phyloP scores from a whole-genome alignment of 2,888 invertebrate species.

The Patella pellucida region DNA sequence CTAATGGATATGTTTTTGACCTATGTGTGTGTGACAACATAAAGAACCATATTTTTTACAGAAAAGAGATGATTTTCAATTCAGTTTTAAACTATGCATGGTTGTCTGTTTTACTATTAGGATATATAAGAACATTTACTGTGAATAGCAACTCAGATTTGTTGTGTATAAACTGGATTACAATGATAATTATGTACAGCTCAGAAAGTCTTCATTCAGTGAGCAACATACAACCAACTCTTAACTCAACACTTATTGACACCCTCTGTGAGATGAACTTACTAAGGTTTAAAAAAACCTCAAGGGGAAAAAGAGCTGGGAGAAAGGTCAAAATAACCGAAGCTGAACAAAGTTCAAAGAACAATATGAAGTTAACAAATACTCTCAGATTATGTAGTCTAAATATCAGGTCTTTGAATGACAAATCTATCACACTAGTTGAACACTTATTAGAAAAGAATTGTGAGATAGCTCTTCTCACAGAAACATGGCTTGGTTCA shows the following conservation, averaged over 20 bases:
- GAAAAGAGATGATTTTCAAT: background rate
- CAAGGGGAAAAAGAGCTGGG: background rate
- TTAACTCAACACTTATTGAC: background rate
- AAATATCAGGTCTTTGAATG: background rate
- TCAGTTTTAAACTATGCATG: background rate
- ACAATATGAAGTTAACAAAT: background rate
- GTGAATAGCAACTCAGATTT: background rate
- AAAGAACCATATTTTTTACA: background rate
- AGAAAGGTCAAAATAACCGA: background rate
- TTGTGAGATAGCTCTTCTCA: background rate
- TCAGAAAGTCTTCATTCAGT: background rate
- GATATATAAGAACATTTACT: background rate
- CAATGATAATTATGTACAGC: background rate
- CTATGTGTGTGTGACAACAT: background rate
- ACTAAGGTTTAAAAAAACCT: background rate
- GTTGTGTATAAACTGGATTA: background rate
- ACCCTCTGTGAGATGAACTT: background rate
- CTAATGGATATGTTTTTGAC: too few relatives aligned
- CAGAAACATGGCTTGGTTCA: constrained; percentile 3
- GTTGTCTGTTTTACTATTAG: background rate
- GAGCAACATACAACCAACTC: background rate
- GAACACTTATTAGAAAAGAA: background rate
- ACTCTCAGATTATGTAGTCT: background rate
- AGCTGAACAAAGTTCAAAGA: background rate
- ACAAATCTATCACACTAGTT: background rate